Percentiles rank a stretch among this genome's conserved stretches.
Conservation (phyloP, 2,888 invertebrate species). For the Ectemnius cavifrons region DNA sequence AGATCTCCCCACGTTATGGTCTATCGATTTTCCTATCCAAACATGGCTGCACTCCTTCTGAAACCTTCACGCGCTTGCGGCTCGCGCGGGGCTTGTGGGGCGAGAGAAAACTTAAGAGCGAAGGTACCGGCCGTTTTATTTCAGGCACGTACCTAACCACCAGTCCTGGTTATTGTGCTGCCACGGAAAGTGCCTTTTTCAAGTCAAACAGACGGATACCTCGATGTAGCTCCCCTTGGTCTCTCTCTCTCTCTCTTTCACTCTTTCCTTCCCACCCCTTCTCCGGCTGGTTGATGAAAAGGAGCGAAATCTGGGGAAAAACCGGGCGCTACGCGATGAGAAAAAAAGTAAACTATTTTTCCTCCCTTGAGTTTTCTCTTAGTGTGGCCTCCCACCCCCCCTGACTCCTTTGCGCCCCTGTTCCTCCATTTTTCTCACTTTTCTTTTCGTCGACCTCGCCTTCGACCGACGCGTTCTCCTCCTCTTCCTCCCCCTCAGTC, state of each 20-base stretch:
- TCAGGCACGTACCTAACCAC: conserved; percentile 75
- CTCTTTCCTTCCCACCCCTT: conserved; percentile 61
- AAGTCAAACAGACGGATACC: conserved; percentile 70
- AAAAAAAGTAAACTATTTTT: conserved; percentile 63
- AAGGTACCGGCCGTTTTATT: conserved; percentile 68
- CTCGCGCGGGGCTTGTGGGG: conserved; percentile 20
- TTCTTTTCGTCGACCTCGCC: background rate
- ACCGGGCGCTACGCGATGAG: conserved; percentile 55
- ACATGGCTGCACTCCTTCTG: conserved; percentile 40
- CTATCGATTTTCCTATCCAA: conserved; percentile 64
- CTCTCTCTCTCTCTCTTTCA: conserved; percentile 29
- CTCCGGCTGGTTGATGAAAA: conserved; percentile 66
- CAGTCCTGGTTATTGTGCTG: conserved; percentile 75
- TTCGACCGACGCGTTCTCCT: background rate
- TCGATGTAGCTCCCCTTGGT: conserved; percentile 40
- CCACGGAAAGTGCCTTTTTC: conserved; percentile 75
- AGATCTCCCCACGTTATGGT: conserved; percentile 50
- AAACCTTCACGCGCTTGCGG: too few species aligned
- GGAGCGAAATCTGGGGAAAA: conserved; percentile 65
- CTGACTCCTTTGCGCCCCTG: conserved; percentile 9
- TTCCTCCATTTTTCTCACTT: conserved; percentile 1
- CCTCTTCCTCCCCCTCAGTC: background rate
- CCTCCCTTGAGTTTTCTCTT: conserved; percentile 32
- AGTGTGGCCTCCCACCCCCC: conserved; percentile 4
- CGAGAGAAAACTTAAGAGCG: conserved; percentile 60